Conservation (phyloP, 2,888 invertebrate species). For the Onthophagus sagittarius region DNA sequence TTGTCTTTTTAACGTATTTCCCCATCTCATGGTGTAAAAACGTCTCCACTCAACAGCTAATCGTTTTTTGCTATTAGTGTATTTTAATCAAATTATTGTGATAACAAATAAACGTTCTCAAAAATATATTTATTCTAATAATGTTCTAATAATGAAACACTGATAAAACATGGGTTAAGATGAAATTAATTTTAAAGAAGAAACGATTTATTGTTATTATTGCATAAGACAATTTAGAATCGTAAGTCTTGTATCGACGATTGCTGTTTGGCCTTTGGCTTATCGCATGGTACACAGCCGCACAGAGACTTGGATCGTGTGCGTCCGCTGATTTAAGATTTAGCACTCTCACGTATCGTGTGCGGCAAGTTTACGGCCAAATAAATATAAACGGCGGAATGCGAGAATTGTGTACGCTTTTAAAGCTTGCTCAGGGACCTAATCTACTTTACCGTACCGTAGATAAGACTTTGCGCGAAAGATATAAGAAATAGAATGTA, state of each 20-base stretch:
- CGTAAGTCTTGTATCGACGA: not conserved
- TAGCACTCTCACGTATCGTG: slow-evolving; percentile 2
- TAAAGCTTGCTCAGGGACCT: not conserved
- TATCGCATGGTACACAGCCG: not conserved
- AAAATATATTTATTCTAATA: no score
- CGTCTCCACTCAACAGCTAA: no score
- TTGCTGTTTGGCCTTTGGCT: not conserved
- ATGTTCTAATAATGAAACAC: no score
- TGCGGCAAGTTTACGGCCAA: not conserved
- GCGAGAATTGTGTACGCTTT: slow-evolving; percentile 23
- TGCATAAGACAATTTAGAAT: not conserved
- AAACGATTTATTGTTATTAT: not conserved
- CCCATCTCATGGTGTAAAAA: no score
- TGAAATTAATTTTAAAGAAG: not conserved
- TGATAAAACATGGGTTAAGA: no score
- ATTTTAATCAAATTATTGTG: no score
- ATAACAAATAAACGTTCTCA: no score
- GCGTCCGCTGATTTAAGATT: slow-evolving; percentile 4
- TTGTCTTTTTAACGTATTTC: no score
- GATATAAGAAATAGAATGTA: no score
- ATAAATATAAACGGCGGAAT: slow-evolving; percentile 18
- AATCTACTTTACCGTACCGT: not conserved
- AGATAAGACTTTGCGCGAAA: not conserved
- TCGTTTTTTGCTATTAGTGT: no score
- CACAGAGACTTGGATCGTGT: not conserved